Conservation (phyloP, 2,113 vertebrate species). For the Lota lota region DNA sequence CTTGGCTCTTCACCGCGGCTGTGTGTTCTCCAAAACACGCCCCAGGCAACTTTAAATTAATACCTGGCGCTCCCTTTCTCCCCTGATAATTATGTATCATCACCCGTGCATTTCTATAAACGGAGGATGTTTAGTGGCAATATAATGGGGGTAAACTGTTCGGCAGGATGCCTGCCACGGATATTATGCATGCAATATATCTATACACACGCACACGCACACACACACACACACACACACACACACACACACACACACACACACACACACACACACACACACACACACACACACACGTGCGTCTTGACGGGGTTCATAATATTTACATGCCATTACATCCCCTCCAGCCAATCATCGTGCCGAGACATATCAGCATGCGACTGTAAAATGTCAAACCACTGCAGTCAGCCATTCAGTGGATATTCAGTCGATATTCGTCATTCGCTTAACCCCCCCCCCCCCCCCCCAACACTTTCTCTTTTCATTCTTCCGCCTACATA, state of each 20-base stretch:
- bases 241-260: background rate
- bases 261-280: background rate
- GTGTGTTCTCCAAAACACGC: constrained; percentile 63
- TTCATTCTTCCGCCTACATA: no score
- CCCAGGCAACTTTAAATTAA: constrained; percentile 62
- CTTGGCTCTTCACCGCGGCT: constrained; percentile 57
- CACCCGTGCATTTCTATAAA: constrained; percentile 54
- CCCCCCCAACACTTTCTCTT: no score
- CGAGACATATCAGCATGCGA: constrained; percentile 15
- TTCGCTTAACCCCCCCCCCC: constrained; percentile 32
- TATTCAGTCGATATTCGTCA: constrained; percentile 32
- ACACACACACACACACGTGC: no score
- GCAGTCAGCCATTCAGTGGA: background rate
- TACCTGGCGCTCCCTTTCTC: constrained; percentile 50
- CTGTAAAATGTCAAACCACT: constrained; percentile 25
- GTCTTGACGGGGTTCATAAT: constrained; percentile 26
- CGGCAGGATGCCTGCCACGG: constrained; percentile 6
- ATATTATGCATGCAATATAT: constrained; percentile 46
- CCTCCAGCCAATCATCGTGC: constrained; percentile 29
- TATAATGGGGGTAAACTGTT: constrained; percentile 54
- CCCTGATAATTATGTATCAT: constrained; percentile 61
- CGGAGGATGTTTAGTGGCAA: constrained; percentile 52
- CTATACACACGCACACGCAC: background rate
- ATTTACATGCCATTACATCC: constrained; percentile 48
- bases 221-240: no score